A percentile compares a stretch with the other conserved stretches of the same genome.
These are phyloP conservation scores for Drosophila ogumai DNA, from an alignment of 1,140 invertebrate genomes.

Conservation along the genomic window DNA sequence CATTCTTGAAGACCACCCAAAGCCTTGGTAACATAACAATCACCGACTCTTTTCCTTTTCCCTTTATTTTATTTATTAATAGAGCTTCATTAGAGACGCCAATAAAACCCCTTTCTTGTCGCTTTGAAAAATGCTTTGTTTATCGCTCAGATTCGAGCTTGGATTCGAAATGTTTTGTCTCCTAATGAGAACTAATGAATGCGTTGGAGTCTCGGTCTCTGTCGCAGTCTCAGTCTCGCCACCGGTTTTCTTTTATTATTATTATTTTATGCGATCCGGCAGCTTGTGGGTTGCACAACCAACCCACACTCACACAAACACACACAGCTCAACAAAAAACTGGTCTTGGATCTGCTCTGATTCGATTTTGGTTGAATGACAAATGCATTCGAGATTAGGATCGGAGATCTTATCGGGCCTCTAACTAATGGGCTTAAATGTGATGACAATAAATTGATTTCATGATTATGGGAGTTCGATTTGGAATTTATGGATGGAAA, in stretches of 20 bases:
- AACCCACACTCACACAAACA: conserved; percentile 36
- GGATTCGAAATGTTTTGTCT: conserved; percentile 35
- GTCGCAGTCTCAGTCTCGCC: conserved; percentile 20
- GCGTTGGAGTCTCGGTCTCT: conserved; percentile 41
- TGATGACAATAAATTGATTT: conserved; percentile 56
- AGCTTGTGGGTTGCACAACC: conserved; percentile 29
- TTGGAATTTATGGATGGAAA: conserved; percentile 31
- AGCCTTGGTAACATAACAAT: no score
- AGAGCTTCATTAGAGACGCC: conserved; percentile 39
- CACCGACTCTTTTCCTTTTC: not conserved
- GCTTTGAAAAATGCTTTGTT: conserved; percentile 44
- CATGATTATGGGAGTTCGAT: conserved; percentile 36
- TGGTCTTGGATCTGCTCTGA: conserved; percentile 48
- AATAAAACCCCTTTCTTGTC: conserved; percentile 12
- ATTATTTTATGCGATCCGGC: conserved; percentile 28
- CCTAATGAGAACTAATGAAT: conserved; percentile 58
- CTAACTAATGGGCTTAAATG: conserved; percentile 50
- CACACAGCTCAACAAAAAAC: not conserved
- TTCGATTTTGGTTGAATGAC: conserved; percentile 41
- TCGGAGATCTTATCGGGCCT: conserved; percentile 34
- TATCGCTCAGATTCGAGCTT: conserved; percentile 39
- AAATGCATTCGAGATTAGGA: conserved; percentile 47
- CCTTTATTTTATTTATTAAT: conserved; percentile 27
- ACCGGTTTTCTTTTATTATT: conserved; percentile 41
- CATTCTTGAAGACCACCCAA: conserved; percentile 13